Base-by-base conservation (phyloP, 2,797 vertebrate species). In the Tolypeutes matacus region DNA sequence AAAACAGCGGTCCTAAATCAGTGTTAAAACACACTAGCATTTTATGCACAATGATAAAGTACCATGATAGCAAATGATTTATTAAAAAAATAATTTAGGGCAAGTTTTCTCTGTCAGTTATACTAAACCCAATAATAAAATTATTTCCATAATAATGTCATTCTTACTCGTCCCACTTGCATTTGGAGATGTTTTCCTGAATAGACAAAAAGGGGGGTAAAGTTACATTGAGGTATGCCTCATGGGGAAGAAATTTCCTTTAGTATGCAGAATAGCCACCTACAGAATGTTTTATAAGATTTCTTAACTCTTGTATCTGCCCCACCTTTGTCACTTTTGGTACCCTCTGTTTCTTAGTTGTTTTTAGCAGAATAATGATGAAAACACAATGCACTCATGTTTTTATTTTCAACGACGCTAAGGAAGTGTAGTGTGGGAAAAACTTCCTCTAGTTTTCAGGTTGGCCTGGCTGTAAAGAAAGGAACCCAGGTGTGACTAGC, bases 151-250 rank as follows among this genome's bases (percentile, higher is more conserved):
- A 77, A 67, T 78, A 94, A 49, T 53, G 46, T 78, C 51, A 65
- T 15, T 80, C 23, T 94, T 11, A 85, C 13, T 82, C 73, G 86
- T 51, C 56, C 84, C 69, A 86, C 42, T 96, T 87, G n/a, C 34
- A 85, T 65, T 76, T 89, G 73, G 67, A 56, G 58, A 25, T 87
- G n/a, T 85, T 95, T 97, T 60, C 69, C 82, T 72, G 29, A 86
- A 49, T 7, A 76, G 83, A 70, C 84, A 75, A 34, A 56, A 29
- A 39, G 12, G 18, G 9, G 25, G 18, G 53, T 20, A 34, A 93
- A 90, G 51, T 88, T 80, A 82, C 20, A 75, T 3, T 18, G 78
- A 77, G 23, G 23, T 23, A 34, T 25, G 39, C 3, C 3, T 51
- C 65, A 42, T 0, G 18, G 34, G 58, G 20, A 67, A 77, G 53